Evolutionary conservation across 2,888 invertebrate genomes (phyloP).

Genomic region (Melanchra persicariae): DNA sequence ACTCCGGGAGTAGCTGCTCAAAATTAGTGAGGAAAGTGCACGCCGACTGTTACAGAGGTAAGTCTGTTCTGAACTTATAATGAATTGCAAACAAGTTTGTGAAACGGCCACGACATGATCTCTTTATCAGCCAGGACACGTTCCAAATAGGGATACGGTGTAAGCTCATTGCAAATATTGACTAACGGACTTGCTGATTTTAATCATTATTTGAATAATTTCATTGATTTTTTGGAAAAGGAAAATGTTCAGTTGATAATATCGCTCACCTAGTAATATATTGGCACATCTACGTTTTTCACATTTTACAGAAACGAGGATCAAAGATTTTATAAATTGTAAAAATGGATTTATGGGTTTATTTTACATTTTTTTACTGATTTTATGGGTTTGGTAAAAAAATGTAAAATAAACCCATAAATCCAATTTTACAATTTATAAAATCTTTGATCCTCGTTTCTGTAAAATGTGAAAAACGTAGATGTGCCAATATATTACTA

Average conservation of each 20-base stretch:
- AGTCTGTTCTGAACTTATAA: constrained; percentile 72
- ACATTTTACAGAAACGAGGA: too few relatives aligned
- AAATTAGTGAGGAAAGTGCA: constrained; percentile 62
- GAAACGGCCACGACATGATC: constrained; percentile 61
- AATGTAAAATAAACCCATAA: too few relatives aligned
- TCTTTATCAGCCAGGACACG: constrained; percentile 58
- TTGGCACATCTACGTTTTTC: too few relatives aligned
- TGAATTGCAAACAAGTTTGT: constrained; percentile 70
- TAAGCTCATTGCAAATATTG: constrained; percentile 36
- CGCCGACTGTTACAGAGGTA: constrained; percentile 63
- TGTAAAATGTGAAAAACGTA: too few relatives aligned
- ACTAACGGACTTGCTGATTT: constrained; percentile 10
- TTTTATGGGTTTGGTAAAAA: too few relatives aligned
- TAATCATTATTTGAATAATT: constrained; percentile 13
- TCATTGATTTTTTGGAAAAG: constrained; percentile 10
- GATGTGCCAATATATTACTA: too few relatives aligned
- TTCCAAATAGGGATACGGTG: constrained; percentile 37
- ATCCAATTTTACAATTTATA: too few relatives aligned
- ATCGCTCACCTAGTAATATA: too few relatives aligned
- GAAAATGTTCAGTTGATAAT: constrained; percentile 2
- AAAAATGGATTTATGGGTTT: too few relatives aligned
- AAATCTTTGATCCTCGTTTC: too few relatives aligned
- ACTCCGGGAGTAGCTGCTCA: constrained; percentile 44
- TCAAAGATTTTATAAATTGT: too few relatives aligned
- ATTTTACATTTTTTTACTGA: too few relatives aligned